Conservation (phyloP, 2,113 vertebrate genomes). For the Rhinichthys klamathensis region DNA sequence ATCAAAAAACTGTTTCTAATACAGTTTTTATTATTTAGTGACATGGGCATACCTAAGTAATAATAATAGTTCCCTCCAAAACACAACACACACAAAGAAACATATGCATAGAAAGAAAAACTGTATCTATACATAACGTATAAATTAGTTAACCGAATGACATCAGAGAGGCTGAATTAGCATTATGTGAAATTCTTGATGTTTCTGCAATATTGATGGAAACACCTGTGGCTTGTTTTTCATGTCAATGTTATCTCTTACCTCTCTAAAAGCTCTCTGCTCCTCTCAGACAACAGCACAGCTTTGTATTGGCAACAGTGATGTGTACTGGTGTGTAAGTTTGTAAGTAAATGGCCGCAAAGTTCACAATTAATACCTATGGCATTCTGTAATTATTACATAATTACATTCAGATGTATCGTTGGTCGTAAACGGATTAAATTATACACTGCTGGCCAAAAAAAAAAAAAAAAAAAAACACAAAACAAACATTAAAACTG, state of each 20-base stretch:
- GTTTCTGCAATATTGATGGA: not conserved
- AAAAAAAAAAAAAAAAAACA: not conserved
- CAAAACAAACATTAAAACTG: not conserved
- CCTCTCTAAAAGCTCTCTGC: not conserved
- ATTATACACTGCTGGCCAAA: not conserved
- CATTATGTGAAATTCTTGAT: not conserved
- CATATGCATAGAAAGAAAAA: slow-evolving; percentile 14
- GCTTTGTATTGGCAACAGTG: slow-evolving; percentile 15
- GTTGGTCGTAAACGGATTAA: not conserved
- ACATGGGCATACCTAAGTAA: not conserved
- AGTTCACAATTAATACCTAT: not conserved
- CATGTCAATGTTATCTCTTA: not conserved
- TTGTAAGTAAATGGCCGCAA: not conserved
- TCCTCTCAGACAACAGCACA: not conserved
- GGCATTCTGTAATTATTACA: not conserved
- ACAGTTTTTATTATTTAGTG: slow-evolving; percentile 6
- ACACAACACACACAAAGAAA: not conserved
- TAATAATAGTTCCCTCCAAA: not conserved
- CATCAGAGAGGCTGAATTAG: not conserved
- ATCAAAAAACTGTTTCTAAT: slow-evolving; percentile 22
- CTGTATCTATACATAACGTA: not conserved
- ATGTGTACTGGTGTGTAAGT: not conserved
- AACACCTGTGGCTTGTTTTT: not conserved
- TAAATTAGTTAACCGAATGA: not conserved
- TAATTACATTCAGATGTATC: not conserved